Conservation (phyloP, 2,113 vertebrate species). For the Anseranas semipalmata region DNA sequence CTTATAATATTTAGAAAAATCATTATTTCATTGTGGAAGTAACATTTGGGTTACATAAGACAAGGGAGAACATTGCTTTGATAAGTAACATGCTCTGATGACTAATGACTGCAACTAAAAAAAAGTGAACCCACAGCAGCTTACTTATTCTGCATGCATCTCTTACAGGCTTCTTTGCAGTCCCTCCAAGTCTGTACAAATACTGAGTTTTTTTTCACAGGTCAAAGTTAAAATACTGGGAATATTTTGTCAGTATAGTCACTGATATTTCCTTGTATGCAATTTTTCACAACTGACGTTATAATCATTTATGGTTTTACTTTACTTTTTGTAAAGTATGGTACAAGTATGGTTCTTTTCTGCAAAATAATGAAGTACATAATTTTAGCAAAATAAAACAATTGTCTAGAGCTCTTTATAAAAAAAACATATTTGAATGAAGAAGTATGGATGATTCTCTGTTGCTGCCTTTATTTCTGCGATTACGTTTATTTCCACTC, state of each 20-base stretch:
- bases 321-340: neutral
- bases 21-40: neutral
- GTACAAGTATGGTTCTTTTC: neutral
- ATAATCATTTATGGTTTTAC: neutral
- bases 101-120: neutral
- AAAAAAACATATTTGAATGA: neutral
- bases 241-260: neutral
- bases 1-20: constrained; percentile 1
- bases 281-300: neutral
- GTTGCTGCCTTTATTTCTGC: neutral
- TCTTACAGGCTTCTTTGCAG: neutral
- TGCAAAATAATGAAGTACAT: neutral
- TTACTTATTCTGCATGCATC: neutral
- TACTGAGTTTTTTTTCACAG: neutral
- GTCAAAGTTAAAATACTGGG: neutral
- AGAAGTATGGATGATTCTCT: neutral
- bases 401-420: neutral
- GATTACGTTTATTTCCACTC: neutral
- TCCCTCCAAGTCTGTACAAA: neutral
- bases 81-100: neutral
- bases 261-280: neutral
- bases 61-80: neutral
- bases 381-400: neutral
- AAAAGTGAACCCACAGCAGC: neutral
- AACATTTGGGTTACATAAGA: neutral